Base-by-base conservation (phyloP, 1,140 invertebrate genomes). In the Bicyclus anynana region DNA sequence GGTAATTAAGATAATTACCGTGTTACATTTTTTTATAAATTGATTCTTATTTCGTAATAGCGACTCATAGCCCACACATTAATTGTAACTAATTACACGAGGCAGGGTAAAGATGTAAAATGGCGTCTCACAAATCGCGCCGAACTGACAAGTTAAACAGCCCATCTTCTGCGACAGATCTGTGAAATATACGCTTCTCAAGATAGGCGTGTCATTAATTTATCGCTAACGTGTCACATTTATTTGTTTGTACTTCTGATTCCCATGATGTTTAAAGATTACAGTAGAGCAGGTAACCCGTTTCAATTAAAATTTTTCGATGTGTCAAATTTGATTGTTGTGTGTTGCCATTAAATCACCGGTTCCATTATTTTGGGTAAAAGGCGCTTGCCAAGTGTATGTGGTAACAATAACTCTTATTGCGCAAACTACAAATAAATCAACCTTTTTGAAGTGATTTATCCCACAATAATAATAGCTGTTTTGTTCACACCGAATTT, bases 41-140 rank as follows among this genome's bases (percentile, higher is more conserved):
- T 65, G 65, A 53, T 64, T 59, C 42, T 62, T 62, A 59, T 56
- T 53, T 56, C 53, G 57, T 62, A 79, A 75, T 68, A 75, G 74
- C 76, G 69, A 75, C 76, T 74, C 75, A 78, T 72, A 80, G 75
- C 67, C 55, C 12, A 59, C 67, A 61, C 80, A 83, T 85, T 84
- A 87, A 87, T 84, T 72, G 74, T 69, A 59, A 72, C 74, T 87
- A 87, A 85, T 87, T 84, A 84, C 78, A 74, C 74, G 81, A 82
- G 74, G 75, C 73, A 71, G 65, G 69, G 72, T 72, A 74, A 76
- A 80, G 80, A 82, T 79, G 72, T 74, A 80, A 85, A 80, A 83
- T 80, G 80, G 72, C 56, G 65, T 74, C 53, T 65, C 81, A 84
- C 84, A 87, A 87, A 87, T 87, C 74, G 73, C 69, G 66, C 63